Percentiles rank a stretch among this genome's conserved stretches.
Evolutionary conservation across 2,888 invertebrate genomes (phyloP).

Genomic region (Dascillus cervinus): DNA sequence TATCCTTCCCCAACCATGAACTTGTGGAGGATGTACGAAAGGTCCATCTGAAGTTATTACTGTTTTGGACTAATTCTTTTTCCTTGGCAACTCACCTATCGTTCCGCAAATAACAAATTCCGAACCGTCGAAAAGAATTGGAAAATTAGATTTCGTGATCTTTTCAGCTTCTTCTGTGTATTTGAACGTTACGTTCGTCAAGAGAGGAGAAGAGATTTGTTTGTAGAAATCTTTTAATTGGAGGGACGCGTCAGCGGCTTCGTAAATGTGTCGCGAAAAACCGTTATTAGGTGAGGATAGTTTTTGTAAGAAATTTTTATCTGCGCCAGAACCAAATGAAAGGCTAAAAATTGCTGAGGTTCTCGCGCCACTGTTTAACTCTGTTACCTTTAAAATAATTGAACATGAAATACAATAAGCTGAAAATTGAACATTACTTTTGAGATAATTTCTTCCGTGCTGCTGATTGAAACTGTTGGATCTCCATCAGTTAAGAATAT

Average conservation of each 20-base stretch:
- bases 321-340: constrained; percentile 63
- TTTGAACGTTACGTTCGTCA: constrained; percentile 57
- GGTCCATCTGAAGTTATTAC: neutral
- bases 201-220: constrained; percentile 60
- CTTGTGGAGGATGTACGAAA: neutral
- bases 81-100: no score
- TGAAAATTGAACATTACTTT: no score
- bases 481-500: constrained; percentile 62
- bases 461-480: constrained; percentile 53
- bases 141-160: constrained; percentile 50
- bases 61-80: no score
- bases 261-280: constrained; percentile 63
- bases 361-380: constrained; percentile 43
- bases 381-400: constrained; percentile 30
- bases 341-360: constrained; percentile 52
- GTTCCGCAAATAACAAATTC: constrained; percentile 49
- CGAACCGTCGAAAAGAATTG: constrained; percentile 54
- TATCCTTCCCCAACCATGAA: neutral
- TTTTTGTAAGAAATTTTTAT: constrained; percentile 57
- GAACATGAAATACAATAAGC: no score
- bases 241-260: constrained; percentile 57
- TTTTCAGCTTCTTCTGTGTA: constrained; percentile 53
- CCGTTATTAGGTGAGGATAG: constrained; percentile 59
- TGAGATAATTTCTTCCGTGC: no score
- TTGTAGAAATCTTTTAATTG: constrained; percentile 61